phyloP scores from a whole-genome alignment of 2,113 vertebrate species.

The Larimichthys crocea region DNA sequence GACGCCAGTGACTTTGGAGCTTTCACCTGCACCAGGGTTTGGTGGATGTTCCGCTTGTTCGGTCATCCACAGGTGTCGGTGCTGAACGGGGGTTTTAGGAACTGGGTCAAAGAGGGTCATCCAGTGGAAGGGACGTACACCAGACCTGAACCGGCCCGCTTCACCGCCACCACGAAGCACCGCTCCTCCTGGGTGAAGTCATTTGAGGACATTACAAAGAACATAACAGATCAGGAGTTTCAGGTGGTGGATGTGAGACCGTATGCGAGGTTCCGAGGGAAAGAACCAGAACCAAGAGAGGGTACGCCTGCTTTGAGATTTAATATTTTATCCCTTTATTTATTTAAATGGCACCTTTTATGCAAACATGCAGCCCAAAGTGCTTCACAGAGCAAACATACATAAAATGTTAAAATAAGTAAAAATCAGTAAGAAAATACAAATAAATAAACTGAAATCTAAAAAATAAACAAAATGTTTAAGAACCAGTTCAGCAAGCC shows the following conservation, averaged over 20 bases:
- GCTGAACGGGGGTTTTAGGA: slow-evolving; percentile 89
- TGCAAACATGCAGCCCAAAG: too few species aligned
- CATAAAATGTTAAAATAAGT: too few species aligned
- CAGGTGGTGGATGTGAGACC: slow-evolving; percentile 52
- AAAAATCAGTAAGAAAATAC: too few species aligned
- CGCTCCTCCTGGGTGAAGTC: slow-evolving; percentile 83
- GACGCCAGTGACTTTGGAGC: slow-evolving; percentile 90
- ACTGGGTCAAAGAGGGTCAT: slow-evolving; percentile 85
- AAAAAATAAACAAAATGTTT: too few species aligned
- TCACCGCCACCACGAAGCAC: slow-evolving; percentile 82
- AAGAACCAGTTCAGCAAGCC: too few species aligned
- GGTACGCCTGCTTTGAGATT: neutral
- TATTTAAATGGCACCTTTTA: too few species aligned
- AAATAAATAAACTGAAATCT: too few species aligned
- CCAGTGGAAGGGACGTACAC: slow-evolving; percentile 69
- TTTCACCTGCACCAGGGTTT: slow-evolving; percentile 85
- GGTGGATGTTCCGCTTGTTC: slow-evolving; percentile 96
- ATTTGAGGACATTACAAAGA: slow-evolving; percentile 86
- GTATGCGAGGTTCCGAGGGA: neutral
- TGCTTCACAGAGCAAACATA: too few species aligned
- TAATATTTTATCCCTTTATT: neutral
- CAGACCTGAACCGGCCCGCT: slow-evolving; percentile 67
- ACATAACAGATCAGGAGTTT: slow-evolving; percentile 67
- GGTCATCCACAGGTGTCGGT: slow-evolving; percentile 89
- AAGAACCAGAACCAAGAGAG: slow-evolving; percentile 48